Evolutionary conservation across 2,888 invertebrate genomes (phyloP), one percentile per base, ranked within the genome.

Genomic region (Phania funesta): DNA sequence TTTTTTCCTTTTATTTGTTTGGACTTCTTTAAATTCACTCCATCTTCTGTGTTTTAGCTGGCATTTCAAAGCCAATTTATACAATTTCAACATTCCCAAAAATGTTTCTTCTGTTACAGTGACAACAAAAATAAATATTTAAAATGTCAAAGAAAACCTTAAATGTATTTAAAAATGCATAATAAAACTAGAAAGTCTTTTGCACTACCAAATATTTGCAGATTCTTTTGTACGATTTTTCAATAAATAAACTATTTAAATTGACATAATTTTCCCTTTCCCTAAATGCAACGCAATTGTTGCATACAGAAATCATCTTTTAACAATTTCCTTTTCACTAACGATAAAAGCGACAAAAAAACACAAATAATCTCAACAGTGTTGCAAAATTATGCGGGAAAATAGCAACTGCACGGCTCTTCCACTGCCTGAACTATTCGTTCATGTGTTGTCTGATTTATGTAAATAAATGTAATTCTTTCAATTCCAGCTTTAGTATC

Each of bases 181-280:
- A n/a, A n/a, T n/a, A n/a, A n/a, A n/a, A n/a, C n/a, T n/a, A n/a
- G n/a, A n/a, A n/a, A n/a, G n/a, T n/a, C n/a, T n/a, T n/a, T n/a
- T n/a, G n/a, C n/a, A n/a, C n/a, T n/a, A n/a, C n/a, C n/a, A n/a
- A n/a, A n/a, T n/a, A n/a, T n/a, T n/a, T n/a, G n/a, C n/a, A n/a
- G n/a, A n/a, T n/a, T n/a, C n/a, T n/a, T n/a, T n/a, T n/a, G n/a
- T n/a, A n/a, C n/a, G n/a, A n/a, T 38, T 16, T 18, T 24, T 16
- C 13, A 50, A 38, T 20, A 50, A 35, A 46, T 7, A 24, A 71
- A 50, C 58, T 44, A 62, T 52, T 41, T 3, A 73, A 62, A 73
- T 73, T 73, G 62, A 48, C 60, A 73, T 52, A 52, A 62, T 73
- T 73, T 73, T 73, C 60, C 60, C 71, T 73, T 73, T 73, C 62